phyloP scores from a whole-genome alignment of 2,797 vertebrate species.

The Monodelphis domestica region DNA sequence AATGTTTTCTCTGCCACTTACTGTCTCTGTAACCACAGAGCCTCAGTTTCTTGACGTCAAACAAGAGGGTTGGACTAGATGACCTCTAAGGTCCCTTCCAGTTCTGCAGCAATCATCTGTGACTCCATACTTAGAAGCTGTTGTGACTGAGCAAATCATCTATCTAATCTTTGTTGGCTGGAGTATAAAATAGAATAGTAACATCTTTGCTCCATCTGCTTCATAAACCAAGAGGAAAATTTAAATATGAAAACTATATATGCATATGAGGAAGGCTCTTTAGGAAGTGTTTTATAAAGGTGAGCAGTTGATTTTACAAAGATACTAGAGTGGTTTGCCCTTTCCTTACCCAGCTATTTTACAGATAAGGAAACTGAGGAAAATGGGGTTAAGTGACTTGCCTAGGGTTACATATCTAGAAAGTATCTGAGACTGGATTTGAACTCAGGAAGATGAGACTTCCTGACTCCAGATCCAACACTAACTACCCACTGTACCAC shows the following conservation, averaged over 20 bases:
- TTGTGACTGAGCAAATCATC: neutral
- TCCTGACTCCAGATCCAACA: neutral
- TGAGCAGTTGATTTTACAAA: neutral
- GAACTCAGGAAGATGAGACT: neutral
- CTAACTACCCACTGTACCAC: neutral
- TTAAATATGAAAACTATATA: no score
- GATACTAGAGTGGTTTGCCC: no score
- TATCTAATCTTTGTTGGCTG: neutral
- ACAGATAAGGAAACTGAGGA: neutral
- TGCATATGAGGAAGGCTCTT: neutral
- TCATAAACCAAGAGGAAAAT: no score
- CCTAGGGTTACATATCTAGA: neutral
- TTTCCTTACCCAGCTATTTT: no score
- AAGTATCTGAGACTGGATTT: neutral
- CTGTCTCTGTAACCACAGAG: neutral
- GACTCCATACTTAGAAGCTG: neutral
- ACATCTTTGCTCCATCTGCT: neutral
- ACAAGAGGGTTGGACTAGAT: neutral
- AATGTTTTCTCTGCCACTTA: neutral
- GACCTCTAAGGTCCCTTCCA: neutral
- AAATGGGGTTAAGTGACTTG: neutral
- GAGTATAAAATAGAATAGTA: neutral
- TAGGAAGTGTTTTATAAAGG: neutral
- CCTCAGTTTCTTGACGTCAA: neutral
- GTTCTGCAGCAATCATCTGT: neutral